Percentiles rank a stretch among this genome's conserved stretches.
These are phyloP conservation scores for Scaptomyza reducta DNA, from an alignment of 2,888 invertebrate genomes.

Conservation along the genomic window DNA sequence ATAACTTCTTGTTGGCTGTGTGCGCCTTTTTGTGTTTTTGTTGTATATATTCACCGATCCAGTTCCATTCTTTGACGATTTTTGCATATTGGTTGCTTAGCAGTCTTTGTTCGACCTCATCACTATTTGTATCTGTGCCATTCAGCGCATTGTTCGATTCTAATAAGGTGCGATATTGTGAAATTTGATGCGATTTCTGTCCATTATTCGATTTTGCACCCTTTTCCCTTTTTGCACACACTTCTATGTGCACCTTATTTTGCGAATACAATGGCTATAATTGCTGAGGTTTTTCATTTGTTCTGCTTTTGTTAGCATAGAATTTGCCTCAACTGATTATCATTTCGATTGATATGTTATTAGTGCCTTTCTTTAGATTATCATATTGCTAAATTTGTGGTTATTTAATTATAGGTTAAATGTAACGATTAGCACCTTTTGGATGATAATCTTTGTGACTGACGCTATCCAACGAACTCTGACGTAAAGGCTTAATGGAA, in stretches of 20 bases:
- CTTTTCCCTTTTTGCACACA: constrained; percentile 41
- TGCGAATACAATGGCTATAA: constrained; percentile 34
- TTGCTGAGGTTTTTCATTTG: constrained; percentile 63
- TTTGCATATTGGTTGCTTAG: constrained; percentile 56
- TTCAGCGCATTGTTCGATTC: constrained; percentile 64
- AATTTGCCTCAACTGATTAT: constrained; percentile 48
- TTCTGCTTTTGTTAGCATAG: constrained; percentile 45
- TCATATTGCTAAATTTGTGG: constrained; percentile 46
- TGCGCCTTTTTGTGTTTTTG: constrained; percentile 61
- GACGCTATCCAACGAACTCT: not conserved
- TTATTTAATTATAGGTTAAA: constrained; percentile 48
- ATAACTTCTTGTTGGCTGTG: constrained; percentile 74
- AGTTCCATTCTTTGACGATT: constrained; percentile 31
- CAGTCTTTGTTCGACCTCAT: constrained; percentile 29
- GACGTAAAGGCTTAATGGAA: not conserved
- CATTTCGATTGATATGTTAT: constrained; percentile 71
- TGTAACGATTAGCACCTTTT: constrained; percentile 31
- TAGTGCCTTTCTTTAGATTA: constrained; percentile 60
- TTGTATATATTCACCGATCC: constrained; percentile 3
- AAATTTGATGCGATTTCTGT: constrained; percentile 78
- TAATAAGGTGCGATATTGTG: constrained; percentile 80
- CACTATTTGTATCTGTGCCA: constrained; percentile 44
- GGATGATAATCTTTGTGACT: not conserved
- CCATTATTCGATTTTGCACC: constrained; percentile 64
- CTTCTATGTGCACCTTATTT: constrained; percentile 33